Evolutionary conservation across 2,113 vertebrate genomes (phyloP).

Genomic region (Petroica traversi): DNA sequence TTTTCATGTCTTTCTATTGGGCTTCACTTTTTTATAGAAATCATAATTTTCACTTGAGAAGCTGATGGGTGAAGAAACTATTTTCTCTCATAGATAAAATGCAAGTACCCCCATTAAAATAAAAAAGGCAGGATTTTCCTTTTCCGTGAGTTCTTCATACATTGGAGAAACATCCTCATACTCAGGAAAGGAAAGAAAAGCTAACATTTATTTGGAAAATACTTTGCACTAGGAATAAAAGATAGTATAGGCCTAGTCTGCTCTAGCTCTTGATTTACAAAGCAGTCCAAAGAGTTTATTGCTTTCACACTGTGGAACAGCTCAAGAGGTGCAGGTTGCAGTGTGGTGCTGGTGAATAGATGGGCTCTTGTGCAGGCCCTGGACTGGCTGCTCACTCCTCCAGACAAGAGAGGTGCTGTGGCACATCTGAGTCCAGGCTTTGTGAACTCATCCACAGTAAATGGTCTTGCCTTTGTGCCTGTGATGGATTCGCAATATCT

Average conservation of each 20-base stretch:
- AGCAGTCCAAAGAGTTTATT: background rate
- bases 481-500: background rate
- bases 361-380: background rate
- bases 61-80: background rate
- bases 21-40: background rate
- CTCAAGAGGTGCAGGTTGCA: background rate
- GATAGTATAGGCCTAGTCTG: background rate
- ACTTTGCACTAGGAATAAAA: background rate
- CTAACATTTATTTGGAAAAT: background rate
- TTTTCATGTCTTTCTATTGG: background rate
- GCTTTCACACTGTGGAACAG: background rate
- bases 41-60: background rate
- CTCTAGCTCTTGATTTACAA: background rate
- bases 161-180: background rate
- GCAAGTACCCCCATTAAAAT: background rate
- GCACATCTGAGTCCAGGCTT: background rate
- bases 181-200: conserved; percentile 1
- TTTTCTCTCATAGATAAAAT: conserved; percentile 3
- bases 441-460: background rate
- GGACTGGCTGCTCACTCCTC: background rate
- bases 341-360: background rate
- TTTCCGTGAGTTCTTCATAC: background rate
- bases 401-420: background rate
- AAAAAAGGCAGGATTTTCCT: background rate
- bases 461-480: background rate